A percentile compares a stretch with the other conserved stretches of the same genome.
Conservation (phyloP, 2,888 invertebrate genomes). For the Drosophila lacicola region DNA sequence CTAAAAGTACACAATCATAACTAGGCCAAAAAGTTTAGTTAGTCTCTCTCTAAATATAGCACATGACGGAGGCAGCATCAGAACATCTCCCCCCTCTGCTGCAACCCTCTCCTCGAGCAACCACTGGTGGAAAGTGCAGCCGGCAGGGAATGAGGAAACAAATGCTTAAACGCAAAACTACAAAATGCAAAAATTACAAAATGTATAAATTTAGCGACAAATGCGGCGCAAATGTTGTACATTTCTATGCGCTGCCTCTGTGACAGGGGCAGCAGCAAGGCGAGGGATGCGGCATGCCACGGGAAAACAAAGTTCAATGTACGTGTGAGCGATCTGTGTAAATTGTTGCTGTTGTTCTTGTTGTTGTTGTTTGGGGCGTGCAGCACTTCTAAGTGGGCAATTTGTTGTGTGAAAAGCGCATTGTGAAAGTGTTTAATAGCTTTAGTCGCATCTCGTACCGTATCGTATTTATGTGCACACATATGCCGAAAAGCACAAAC, state of each 20-base stretch:
- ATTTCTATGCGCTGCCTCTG: conserved; percentile 13
- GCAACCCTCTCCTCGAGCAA: not conserved
- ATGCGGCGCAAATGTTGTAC: conserved; percentile 57
- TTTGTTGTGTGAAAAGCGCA: conserved; percentile 57
- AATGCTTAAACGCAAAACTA: conserved; percentile 56
- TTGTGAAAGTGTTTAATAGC: conserved; percentile 72
- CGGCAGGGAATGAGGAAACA: conserved; percentile 70
- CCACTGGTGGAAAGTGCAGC: conserved; percentile 46
- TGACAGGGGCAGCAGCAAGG: not conserved
- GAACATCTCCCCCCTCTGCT: not conserved
- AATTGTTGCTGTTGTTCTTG: conserved; percentile 13
- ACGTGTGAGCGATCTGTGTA: conserved; percentile 56
- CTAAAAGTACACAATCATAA: conserved; percentile 53
- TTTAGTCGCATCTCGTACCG: conserved; percentile 7
- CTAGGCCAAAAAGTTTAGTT: conserved; percentile 49
- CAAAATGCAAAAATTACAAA: conserved; percentile 48
- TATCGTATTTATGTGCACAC: conserved; percentile 10
- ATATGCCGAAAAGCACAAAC: conserved; percentile 39
- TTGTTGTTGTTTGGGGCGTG: conserved; percentile 39
- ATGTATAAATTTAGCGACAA: conserved; percentile 71
- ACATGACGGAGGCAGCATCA: conserved; percentile 38
- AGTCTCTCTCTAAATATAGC: conserved; percentile 40
- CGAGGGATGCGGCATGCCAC: not conserved
- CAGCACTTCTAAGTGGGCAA: conserved; percentile 62
- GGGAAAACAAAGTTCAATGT: conserved; percentile 69